phyloP scores from a whole-genome alignment of 1,140 invertebrate species.

The Oedothorax gibbosus region DNA sequence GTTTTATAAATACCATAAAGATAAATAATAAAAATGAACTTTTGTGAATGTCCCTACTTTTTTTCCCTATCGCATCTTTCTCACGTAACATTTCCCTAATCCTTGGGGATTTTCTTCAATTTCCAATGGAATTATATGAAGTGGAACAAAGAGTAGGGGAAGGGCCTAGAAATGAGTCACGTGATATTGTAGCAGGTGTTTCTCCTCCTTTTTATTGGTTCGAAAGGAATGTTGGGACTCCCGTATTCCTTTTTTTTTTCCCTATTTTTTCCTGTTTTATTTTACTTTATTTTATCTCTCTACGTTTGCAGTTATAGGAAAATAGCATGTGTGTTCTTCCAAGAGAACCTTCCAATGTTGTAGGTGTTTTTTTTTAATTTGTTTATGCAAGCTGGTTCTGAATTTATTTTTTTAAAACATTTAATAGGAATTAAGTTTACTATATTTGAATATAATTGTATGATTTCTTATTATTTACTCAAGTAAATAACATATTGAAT shows the following conservation, averaged over 20 bases:
- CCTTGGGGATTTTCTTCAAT: constrained; percentile 58
- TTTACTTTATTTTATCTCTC: constrained; percentile 36
- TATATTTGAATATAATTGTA: too few relatives aligned
- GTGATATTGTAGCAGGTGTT: constrained; percentile 59
- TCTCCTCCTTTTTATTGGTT: constrained; percentile 56
- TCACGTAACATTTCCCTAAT: constrained; percentile 59
- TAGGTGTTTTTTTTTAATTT: too few relatives aligned
- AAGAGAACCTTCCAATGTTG: too few relatives aligned
- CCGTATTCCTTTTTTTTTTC: constrained; percentile 32
- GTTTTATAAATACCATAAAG: too few relatives aligned
- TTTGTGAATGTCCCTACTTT: background rate
- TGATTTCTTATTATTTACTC: too few relatives aligned
- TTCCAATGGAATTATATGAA: constrained; percentile 60
- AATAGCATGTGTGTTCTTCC: too few relatives aligned
- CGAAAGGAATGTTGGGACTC: constrained; percentile 54
- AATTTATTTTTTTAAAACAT: too few relatives aligned
- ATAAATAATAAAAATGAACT: constrained; percentile 15
- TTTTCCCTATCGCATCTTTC: constrained; percentile 22
- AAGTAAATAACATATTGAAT: too few relatives aligned
- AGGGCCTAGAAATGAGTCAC: constrained; percentile 53
- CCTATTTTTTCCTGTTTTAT: constrained; percentile 5
- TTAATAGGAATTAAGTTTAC: too few relatives aligned
- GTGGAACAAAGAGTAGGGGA: constrained; percentile 44
- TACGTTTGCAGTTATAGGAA: background rate
- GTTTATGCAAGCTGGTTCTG: too few relatives aligned